A percentile compares a stretch with the other conserved stretches of the same genome.
Evolutionary conservation across 2,888 invertebrate genomes (phyloP).

Genomic region (Luperina testacea): DNA sequence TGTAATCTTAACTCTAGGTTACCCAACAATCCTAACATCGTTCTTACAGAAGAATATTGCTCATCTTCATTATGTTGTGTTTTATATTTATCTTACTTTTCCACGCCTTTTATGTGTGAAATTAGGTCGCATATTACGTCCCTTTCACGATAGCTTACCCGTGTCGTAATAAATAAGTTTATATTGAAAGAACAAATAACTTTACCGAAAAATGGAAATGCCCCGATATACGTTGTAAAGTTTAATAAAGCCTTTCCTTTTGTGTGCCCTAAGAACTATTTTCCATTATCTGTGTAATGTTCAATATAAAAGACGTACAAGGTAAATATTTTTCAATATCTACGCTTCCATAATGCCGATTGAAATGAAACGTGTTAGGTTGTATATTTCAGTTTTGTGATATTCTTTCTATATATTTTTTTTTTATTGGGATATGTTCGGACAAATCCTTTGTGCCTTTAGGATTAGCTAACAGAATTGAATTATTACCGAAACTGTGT

Average conservation of each 20-base stretch:
- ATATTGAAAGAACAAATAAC: constrained; percentile 61
- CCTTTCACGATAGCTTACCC: constrained; percentile 44
- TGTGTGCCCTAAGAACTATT: constrained; percentile 51
- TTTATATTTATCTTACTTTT: constrained; percentile 55
- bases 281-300: constrained; percentile 59
- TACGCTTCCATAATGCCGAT: constrained; percentile 45
- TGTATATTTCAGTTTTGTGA: constrained; percentile 39
- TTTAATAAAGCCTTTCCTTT: constrained; percentile 55
- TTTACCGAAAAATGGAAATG: constrained; percentile 51
- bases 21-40: constrained; percentile 43
- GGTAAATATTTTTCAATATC: constrained; percentile 65
- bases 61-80: constrained; percentile 42
- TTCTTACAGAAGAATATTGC: constrained; percentile 48
- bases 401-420: constrained; percentile 13
- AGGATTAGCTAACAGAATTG: constrained; percentile 34
- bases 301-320: constrained; percentile 56
- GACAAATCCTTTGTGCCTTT: constrained; percentile 39
- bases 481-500: constrained; percentile 22
- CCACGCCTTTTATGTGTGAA: constrained; percentile 45
- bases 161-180: constrained; percentile 51
- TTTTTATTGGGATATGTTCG: constrained; percentile 14
- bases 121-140: constrained; percentile 52
- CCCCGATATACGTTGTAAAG: constrained; percentile 44
- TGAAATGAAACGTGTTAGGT: constrained; percentile 46
- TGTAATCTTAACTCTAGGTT: constrained; percentile 27